Base-by-base conservation (phyloP, 2,888 invertebrate genomes). In the Protophormia terraenovae region DNA sequence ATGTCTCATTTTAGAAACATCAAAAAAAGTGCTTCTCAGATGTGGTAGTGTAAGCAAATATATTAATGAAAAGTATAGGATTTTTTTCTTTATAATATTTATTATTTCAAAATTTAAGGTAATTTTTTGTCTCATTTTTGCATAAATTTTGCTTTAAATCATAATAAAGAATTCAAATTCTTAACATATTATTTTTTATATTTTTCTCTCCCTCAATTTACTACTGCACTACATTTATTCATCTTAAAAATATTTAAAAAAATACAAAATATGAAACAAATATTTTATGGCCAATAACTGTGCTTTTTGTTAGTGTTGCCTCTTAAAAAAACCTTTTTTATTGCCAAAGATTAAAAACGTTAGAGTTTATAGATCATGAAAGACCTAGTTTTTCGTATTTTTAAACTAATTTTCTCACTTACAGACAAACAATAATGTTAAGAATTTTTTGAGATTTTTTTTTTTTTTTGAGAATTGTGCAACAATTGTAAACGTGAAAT, bases 351-450 rank as follows among this genome's bases (percentile, higher is more conserved):
- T 66, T 73, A 58, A 19, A 55, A 82, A 69, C 50, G 32, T 45
- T 62, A 64, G 35, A 69, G 62, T 82, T 82, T 82, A 76, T 76
- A 76, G 76, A 76, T 78, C 78, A 78, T 78, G 67, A 85, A 82
- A 82, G 82, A 85, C 78, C 85, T 71, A 82, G 35, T 72, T 78
- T 77, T 72, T 71, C 24, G 22, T 62, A 38, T 12, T 67, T 78
- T 78, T 60, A 82, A 64, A 82, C 55, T 73, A 82, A 75, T 82
- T 85, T 82, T 82, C 85, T 85, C 82, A 82, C 78, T 79, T 82
- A 62, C 47, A 27, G 69, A 67, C 67, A 47, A 22, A 22, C 27
- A 27, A 3, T 45, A 45, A 62, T 35, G 53, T 24, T 32, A 62
- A 75, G 55, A 72, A 72, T 67, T 76, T 73, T 29, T 69, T 72